Evolutionary conservation across 2,797 vertebrate genomes (phyloP).

Genomic region (Enteromius afrohamiltoni): DNA sequence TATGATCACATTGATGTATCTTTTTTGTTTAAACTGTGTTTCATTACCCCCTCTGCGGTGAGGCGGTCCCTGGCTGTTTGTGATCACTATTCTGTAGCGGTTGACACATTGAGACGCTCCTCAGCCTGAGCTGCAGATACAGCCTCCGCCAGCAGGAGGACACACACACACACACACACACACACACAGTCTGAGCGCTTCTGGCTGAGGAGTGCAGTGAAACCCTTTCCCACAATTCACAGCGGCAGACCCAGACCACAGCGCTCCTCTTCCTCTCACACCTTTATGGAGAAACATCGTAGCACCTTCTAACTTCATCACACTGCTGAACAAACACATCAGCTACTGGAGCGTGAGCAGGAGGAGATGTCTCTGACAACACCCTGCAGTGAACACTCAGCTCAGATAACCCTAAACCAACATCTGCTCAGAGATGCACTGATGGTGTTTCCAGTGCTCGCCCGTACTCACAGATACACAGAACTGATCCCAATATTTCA

Average conservation of each 20-base stretch:
- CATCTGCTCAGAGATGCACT: too few relatives aligned
- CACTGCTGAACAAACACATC: not conserved
- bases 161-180: conserved; percentile 3
- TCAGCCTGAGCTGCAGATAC: conserved; percentile 74
- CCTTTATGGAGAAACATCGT: too few relatives aligned
- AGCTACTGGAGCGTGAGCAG: not conserved
- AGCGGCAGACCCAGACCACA: not conserved
- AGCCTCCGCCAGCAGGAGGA: conserved; percentile 49
- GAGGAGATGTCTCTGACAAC: not conserved
- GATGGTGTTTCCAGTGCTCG: too few relatives aligned
- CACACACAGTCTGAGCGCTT: not conserved
- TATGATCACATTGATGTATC: not conserved
- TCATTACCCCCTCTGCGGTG: too few relatives aligned
- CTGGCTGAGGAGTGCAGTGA: conserved; percentile 2
- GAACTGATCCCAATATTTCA: too few relatives aligned
- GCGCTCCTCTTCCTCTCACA: not conserved
- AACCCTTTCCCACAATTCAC: not conserved
- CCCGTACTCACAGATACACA: too few relatives aligned
- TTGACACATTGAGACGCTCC: conserved; percentile 88
- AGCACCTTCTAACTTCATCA: not conserved
- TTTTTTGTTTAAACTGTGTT: not conserved
- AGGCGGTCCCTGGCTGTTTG: conserved; percentile 81
- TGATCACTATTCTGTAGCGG: conserved; percentile 90
- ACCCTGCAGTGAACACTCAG: too few relatives aligned
- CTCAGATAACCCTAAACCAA: too few relatives aligned